Evolutionary conservation across 2,797 vertebrate genomes (phyloP).

Genomic region (Holocentrus rufus): DNA sequence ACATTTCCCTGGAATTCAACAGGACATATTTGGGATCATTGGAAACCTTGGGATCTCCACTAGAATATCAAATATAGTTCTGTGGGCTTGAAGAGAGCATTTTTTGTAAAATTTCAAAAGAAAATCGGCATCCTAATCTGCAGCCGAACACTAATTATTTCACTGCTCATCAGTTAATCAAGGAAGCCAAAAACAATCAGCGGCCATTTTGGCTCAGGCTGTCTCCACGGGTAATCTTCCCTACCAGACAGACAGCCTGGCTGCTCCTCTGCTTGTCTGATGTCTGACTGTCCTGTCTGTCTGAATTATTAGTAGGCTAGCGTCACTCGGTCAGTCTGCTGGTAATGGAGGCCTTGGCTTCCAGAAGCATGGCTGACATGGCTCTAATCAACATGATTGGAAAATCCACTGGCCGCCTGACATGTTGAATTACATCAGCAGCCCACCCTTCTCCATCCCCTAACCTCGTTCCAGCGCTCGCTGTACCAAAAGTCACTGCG

Average conservation of each 20-base stretch:
- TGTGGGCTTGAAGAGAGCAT: no score
- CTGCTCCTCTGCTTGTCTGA: constrained; percentile 35
- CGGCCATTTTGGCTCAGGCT: no score
- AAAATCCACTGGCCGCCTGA: constrained; percentile 59
- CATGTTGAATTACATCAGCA: constrained; percentile 61
- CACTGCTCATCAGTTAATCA: not conserved
- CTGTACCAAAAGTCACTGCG: not conserved
- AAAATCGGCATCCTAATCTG: no score
- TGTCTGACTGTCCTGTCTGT: constrained; percentile 44
- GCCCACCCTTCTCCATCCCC: constrained; percentile 11
- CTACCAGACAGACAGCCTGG: constrained; percentile 33
- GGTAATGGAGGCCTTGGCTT: constrained; percentile 63
- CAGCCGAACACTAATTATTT: no score
- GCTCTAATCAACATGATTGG: constrained; percentile 74
- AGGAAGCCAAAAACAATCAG: not conserved
- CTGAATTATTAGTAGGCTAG: constrained; percentile 62
- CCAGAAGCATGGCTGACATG: constrained; percentile 59
- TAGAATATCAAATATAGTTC: no score
- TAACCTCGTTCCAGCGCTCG: constrained; percentile 40
- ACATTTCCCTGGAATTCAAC: no score
- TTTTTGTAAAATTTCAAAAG: no score
- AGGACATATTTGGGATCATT: no score
- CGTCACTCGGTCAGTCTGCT: constrained; percentile 54
- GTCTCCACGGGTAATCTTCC: constrained; percentile 20
- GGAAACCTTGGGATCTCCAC: no score